These are phyloP conservation scores for Ectropis crepuscularia DNA, from an alignment of 2,888 invertebrate genomes.

Conservation along the genomic window DNA sequence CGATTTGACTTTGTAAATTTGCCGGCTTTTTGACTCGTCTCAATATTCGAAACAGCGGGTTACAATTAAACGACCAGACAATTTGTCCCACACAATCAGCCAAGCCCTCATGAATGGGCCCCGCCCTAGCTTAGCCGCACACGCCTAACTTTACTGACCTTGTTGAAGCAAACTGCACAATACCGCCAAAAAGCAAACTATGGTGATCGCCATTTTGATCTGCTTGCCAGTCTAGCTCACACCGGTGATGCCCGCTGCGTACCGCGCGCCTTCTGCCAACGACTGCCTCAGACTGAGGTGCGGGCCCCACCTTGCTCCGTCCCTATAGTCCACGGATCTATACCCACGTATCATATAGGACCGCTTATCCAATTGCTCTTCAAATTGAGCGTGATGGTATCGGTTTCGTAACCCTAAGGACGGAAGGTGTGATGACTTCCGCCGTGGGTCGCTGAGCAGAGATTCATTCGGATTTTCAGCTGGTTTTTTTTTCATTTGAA, in stretches of 20 bases:
- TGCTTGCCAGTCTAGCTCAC: conserved; percentile 37
- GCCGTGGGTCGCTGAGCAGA: conserved; percentile 14
- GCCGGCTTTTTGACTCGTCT: background rate
- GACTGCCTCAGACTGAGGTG: conserved; percentile 42
- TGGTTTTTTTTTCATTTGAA: background rate
- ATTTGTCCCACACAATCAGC: conserved; percentile 5
- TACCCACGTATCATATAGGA: conserved; percentile 26
- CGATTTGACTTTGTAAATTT: too few relatives aligned
- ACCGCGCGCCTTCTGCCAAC: conserved; percentile 54
- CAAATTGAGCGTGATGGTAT: conserved; percentile 65
- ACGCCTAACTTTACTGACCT: conserved; percentile 59
- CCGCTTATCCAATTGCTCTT: conserved; percentile 77
- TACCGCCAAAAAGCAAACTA: conserved; percentile 74
- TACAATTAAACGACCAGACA: conserved; percentile 8
- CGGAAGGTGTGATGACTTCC: conserved; percentile 26
- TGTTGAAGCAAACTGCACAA: conserved; percentile 76
- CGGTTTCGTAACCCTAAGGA: conserved; percentile 43
- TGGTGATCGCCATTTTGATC: conserved; percentile 62
- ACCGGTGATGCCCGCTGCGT: conserved; percentile 59
- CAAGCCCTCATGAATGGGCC: conserved; percentile 13
- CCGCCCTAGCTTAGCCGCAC: conserved; percentile 22
- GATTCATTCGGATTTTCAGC: conserved; percentile 9
- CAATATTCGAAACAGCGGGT: conserved; percentile 3
- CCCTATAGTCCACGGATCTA: conserved; percentile 17
- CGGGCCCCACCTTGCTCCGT: conserved; percentile 13